Evolutionary conservation across 2,113 vertebrate species (phyloP), one percentile per base, ranked within the genome.

Genomic region (Haplochromis vanheusdeni): DNA sequence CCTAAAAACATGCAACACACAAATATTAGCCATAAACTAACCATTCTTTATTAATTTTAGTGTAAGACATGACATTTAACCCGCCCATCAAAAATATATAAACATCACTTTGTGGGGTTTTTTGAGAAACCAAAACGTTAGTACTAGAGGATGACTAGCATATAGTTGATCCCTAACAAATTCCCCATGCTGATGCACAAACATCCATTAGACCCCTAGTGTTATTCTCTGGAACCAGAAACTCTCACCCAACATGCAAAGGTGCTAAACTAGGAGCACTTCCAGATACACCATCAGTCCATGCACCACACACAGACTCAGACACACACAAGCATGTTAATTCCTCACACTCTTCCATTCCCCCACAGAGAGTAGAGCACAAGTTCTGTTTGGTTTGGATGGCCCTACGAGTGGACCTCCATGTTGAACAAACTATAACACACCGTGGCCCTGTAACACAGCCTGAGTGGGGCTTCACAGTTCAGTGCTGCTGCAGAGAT

Each of bases 311-410:
- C 87, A 58, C 82, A 86, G 26, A 81, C 60, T 51, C 26, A 51
- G 45, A 85, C 84, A 82, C 85, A 88, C 40, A 5, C 16, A 6
- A 80, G 65, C 75, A 84, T 87, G 84, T 91, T 90, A 86, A 94
- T 90, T 90, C 92, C 93, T 93, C 86, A 65, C 70, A 10, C 86
- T 92, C 81, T 80, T 89, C 80, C 47, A 73, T 65, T 35, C 56
- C 90, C 93, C 89, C 88, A 90, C 87, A 85, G 91, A 89, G 92
- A 91, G 84, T 54, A 85, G 81, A 95, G 87, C 88, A 83, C 87
- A 91, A 87, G 84, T 91, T 33, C 77, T 96, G 91, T 95, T 95
- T 95, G 91, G 90, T 91, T 95, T 95, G 93, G 93, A 94, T n/a
- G 28, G 91, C 86, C 83, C 83, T 81, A 21, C 54, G 16, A 90